Percentiles rank a stretch among this genome's conserved stretches.
These are phyloP conservation scores for Otus sunia DNA, from an alignment of 2,113 vertebrate genomes.

Conservation along the genomic window DNA sequence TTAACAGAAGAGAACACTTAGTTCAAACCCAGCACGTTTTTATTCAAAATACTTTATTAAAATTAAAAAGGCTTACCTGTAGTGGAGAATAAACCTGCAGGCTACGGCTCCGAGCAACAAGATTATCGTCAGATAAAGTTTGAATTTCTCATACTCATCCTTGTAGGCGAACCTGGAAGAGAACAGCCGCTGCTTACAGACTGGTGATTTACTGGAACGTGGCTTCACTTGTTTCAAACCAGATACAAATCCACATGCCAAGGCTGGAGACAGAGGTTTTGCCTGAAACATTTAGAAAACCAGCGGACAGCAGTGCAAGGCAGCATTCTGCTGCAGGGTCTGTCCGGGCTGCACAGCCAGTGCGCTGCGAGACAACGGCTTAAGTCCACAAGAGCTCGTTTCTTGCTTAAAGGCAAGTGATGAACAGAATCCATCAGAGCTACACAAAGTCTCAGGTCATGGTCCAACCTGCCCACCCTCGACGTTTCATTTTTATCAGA, in stretches of 20 bases:
- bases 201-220: accelerated
- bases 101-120: constrained; percentile 90
- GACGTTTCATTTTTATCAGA: background rate
- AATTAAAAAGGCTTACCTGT: constrained; percentile 78
- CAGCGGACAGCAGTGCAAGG: accelerated
- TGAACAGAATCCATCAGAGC: background rate
- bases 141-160: constrained; percentile 98
- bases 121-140: constrained; percentile 96
- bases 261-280: background rate
- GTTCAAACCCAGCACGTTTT: background rate
- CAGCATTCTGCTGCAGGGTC: background rate
- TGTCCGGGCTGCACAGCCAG: accelerated
- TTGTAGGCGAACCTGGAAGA: constrained; percentile 93
- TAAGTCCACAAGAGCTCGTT: background rate
- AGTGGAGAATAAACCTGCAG: constrained; percentile 92
- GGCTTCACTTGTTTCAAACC: background rate
- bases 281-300: background rate
- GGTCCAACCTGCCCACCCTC: background rate
- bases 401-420: background rate
- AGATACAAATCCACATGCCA: background rate
- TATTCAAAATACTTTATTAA: background rate
- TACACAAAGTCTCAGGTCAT: accelerated
- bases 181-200: background rate
- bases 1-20: background rate
- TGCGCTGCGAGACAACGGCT: background rate